These are phyloP conservation scores for Allacma fusca DNA, from an alignment of 2,888 invertebrate species.

Conservation along the genomic window DNA sequence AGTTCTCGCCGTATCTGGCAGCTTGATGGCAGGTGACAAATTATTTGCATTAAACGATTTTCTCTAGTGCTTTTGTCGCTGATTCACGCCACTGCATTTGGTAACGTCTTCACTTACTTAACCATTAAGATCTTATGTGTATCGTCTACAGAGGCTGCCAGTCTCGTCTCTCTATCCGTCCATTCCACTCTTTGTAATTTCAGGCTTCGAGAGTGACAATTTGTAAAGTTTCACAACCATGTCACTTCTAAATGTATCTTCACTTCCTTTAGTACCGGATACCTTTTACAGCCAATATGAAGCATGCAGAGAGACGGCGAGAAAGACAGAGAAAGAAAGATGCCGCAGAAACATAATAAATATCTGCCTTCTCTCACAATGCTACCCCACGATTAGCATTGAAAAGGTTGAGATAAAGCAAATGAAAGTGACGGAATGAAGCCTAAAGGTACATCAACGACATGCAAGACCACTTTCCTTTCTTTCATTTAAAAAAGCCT, in stretches of 20 bases:
- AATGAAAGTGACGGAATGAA: slow-evolving; percentile 5
- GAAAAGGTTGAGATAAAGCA: slow-evolving; percentile 16
- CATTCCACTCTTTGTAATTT: not conserved
- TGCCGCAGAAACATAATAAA: not conserved
- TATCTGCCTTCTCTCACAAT: slow-evolving; percentile 1
- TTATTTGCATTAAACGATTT: slow-evolving; percentile 40
- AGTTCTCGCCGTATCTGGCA: not conserved
- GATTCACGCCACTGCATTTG: not conserved
- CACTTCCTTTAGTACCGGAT: not conserved
- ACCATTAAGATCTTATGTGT: not conserved
- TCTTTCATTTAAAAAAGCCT: slow-evolving; percentile 2
- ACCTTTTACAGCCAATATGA: slow-evolving; percentile 16
- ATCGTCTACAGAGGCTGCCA: not conserved
- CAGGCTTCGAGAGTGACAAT: slow-evolving; percentile 20
- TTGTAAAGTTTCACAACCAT: slow-evolving; percentile 29
- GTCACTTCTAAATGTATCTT: slow-evolving; percentile 10
- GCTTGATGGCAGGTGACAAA: slow-evolving; percentile 36
- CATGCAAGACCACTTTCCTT: slow-evolving; percentile 16
- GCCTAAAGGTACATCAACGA: slow-evolving; percentile 32
- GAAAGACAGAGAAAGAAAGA: slow-evolving; percentile 16
- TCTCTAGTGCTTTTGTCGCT: slow-evolving; percentile 30
- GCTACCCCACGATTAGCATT: not conserved
- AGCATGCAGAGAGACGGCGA: not conserved
- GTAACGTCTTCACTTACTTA: slow-evolving; percentile 28
- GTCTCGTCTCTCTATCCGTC: not conserved